Conservation (phyloP, 2,113 vertebrate species). For the Eubucco bourcierii region DNA sequence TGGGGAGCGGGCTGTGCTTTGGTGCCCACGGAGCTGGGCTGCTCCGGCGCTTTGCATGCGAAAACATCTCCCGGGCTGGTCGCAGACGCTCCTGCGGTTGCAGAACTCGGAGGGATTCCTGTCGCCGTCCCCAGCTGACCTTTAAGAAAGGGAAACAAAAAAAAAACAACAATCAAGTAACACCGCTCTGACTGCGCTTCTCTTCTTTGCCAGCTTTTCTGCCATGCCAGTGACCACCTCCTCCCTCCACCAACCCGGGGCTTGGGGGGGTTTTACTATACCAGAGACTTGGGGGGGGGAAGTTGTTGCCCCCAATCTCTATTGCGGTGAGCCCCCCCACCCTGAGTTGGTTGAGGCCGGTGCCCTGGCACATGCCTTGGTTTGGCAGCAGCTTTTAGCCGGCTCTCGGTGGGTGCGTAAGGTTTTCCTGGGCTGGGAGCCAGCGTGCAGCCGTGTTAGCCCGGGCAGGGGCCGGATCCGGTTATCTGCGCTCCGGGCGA, state of each 20-base stretch:
- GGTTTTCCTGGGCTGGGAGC: not conserved
- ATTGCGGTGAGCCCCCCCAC: not conserved
- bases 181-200: not conserved
- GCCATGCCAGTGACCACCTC: not conserved
- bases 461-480: not conserved
- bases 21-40: not conserved
- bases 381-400: not conserved
- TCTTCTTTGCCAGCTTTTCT: rapidly evolving
- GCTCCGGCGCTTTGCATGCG: not conserved
- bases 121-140: conserved; percentile 38
- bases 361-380: not conserved
- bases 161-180: not conserved
- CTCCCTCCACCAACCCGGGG: too few relatives aligned
- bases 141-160: not conserved
- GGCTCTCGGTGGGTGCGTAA: not conserved
- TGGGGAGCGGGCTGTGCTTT: not conserved
- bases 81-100: not conserved
- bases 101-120: not conserved
- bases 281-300: too few relatives aligned
- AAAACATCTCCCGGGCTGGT: not conserved
- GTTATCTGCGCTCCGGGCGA: not conserved
- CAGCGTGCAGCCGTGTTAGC: not conserved
- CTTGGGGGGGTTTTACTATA: too few relatives aligned
- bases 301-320: not conserved
- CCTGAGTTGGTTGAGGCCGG: not conserved